Conservation (phyloP, 1,140 invertebrate genomes). For the Drosophila varians region DNA sequence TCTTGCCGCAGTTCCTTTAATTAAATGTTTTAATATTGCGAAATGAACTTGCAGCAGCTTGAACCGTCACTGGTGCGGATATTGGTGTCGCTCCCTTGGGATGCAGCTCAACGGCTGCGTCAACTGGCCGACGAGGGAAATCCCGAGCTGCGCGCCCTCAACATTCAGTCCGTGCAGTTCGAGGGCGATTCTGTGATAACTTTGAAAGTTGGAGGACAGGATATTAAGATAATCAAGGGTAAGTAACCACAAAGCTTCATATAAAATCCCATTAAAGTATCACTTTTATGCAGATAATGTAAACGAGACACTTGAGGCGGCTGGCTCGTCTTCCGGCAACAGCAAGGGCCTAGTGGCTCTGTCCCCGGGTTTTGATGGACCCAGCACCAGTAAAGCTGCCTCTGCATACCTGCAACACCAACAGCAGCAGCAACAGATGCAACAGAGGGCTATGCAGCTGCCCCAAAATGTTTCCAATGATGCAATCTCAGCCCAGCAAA, state of each 20-base stretch:
- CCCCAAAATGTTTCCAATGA: slow-evolving; percentile 53
- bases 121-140: slow-evolving; percentile 95
- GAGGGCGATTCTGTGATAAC: slow-evolving; percentile 98
- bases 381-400: slow-evolving; percentile 71
- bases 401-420: slow-evolving; percentile 67
- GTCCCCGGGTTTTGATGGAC: slow-evolving; percentile 60
- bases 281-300: slow-evolving; percentile 49
- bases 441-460: slow-evolving; percentile 47
- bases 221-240: slow-evolving; percentile 89
- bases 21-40: slow-evolving; percentile 29
- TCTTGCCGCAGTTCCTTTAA: slow-evolving; percentile 31
- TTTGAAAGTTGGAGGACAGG: slow-evolving; percentile 90
- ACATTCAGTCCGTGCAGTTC: slow-evolving; percentile 97
- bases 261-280: neutral
- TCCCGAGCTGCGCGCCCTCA: slow-evolving; percentile 93
- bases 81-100: slow-evolving; percentile 97
- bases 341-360: slow-evolving; percentile 56
- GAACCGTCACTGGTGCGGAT: slow-evolving; percentile 97
- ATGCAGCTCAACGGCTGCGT: slow-evolving; percentile 94
- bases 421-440: slow-evolving; percentile 55
- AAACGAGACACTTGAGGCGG: slow-evolving; percentile 74
- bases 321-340: slow-evolving; percentile 73
- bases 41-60: slow-evolving; percentile 86
- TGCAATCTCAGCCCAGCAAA: slow-evolving; percentile 66
- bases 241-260: slow-evolving; percentile 21